Percentiles rank a stretch among this genome's conserved stretches.
phyloP scores from a whole-genome alignment of 1,140 invertebrate genomes.

The Semibalanus balanoides region DNA sequence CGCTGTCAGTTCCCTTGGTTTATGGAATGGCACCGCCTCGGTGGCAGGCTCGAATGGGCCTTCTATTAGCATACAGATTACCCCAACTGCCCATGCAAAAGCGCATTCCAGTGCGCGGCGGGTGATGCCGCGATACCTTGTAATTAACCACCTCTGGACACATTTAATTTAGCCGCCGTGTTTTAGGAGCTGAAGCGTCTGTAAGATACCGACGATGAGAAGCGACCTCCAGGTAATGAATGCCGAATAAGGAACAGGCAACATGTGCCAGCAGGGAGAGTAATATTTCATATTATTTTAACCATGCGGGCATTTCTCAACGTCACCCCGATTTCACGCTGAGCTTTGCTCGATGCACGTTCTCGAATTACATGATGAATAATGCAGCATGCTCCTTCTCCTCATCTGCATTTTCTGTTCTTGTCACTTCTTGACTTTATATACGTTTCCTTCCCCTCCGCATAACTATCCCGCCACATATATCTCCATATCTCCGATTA shows the following conservation, averaged over 20 bases:
- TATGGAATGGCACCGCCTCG: too few species aligned
- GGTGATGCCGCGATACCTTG: not conserved
- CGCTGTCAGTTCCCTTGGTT: too few species aligned
- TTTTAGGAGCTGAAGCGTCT: not conserved
- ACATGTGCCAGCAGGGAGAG: too few species aligned
- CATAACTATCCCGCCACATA: not conserved
- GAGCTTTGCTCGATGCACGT: not conserved
- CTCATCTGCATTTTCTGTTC: not conserved
- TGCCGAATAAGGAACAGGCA: not conserved
- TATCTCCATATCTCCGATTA: not conserved
- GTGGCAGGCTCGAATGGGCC: not conserved
- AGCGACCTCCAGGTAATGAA: not conserved
- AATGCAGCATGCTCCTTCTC: too few species aligned
- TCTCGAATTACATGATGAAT: too few species aligned
- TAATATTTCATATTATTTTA: not conserved
- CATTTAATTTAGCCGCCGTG: not conserved
- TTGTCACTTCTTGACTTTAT: not conserved
- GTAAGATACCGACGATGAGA: not conserved
- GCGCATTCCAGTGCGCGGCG: not conserved
- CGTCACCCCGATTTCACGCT: not conserved
- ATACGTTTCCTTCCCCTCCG: not conserved
- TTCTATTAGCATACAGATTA: not conserved
- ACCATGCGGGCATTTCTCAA: not conserved
- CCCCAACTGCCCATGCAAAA: not conserved
- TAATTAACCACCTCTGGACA: not conserved